Conservation (phyloP, 1,140 invertebrate species). For the Zaprionus ghesquierei region DNA sequence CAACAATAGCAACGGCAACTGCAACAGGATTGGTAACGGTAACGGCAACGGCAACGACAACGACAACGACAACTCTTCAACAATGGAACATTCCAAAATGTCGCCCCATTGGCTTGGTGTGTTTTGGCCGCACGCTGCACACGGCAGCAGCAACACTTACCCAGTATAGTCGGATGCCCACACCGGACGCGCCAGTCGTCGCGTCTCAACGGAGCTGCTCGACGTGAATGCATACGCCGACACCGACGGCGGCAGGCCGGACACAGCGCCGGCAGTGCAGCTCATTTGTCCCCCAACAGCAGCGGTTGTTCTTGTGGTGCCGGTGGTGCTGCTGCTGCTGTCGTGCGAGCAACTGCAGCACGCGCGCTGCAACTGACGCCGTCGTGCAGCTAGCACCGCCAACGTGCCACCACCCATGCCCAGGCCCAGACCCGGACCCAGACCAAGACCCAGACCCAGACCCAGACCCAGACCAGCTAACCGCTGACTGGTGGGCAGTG, state of each 20-base stretch:
- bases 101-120: neutral
- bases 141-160: conserved; percentile 84
- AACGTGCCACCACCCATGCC: conserved; percentile 55
- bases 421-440: conserved; percentile 28
- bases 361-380: conserved; percentile 67
- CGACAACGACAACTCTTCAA: conserved; percentile 55
- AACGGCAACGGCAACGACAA: conserved; percentile 8
- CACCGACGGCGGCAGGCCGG: conserved; percentile 10
- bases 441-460: conserved; percentile 15
- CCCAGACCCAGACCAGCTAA: conserved; percentile 10
- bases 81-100: conserved; percentile 50
- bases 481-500: conserved; percentile 18
- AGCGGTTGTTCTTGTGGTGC: conserved; percentile 51
- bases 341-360: conserved; percentile 61
- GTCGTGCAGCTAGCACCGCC: conserved; percentile 69
- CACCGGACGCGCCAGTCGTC: conserved; percentile 83
- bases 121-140: neutral
- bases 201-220: conserved; percentile 79
- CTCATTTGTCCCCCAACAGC: conserved; percentile 21
- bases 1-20: conserved; percentile 36
- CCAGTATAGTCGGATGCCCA: conserved; percentile 86
- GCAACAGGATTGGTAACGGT: conserved; percentile 17
- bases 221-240: conserved; percentile 73
- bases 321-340: conserved; percentile 37
- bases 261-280: conserved; percentile 6